Evolutionary conservation across 1,140 invertebrate genomes (phyloP).

Genomic region (Drosophila equinoxialis): DNA sequence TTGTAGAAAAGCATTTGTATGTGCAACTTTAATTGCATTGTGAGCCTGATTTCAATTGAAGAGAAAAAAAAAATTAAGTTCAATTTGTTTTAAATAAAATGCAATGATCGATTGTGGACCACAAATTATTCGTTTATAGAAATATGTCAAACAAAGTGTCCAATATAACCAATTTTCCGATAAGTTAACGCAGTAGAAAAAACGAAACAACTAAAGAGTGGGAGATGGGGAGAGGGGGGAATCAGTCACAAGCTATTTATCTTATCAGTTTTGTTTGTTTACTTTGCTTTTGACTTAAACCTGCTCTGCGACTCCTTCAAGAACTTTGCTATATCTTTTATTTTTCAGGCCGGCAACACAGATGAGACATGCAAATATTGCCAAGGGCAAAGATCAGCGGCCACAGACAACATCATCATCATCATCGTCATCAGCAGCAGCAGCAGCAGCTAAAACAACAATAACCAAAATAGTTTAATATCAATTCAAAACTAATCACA

Average conservation of each 20-base stretch:
- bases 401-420: slow-evolving; percentile 29
- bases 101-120: slow-evolving; percentile 24
- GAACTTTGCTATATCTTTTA: slow-evolving; percentile 16
- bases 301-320: slow-evolving; percentile 16
- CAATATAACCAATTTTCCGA: slow-evolving; percentile 38
- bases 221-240: neutral
- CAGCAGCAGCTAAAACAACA: slow-evolving; percentile 58
- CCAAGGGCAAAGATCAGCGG: slow-evolving; percentile 62
- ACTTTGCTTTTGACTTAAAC: slow-evolving; percentile 15
- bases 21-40: slow-evolving; percentile 37
- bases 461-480: slow-evolving; percentile 25
- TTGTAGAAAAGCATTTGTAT: neutral
- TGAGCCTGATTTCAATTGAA: slow-evolving; percentile 37
- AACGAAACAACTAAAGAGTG: slow-evolving; percentile 2
- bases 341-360: slow-evolving; percentile 41
- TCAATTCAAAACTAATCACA: slow-evolving; percentile 15
- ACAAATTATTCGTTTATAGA: slow-evolving; percentile 26
- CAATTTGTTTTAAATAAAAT: slow-evolving; percentile 45
- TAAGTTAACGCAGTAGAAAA: neutral
- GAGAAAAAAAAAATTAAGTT: slow-evolving; percentile 40
- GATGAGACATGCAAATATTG: slow-evolving; percentile 74
- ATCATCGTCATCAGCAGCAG: slow-evolving; percentile 47
- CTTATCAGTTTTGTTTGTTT: slow-evolving; percentile 50
- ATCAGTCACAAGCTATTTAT: slow-evolving; percentile 47
- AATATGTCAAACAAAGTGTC: slow-evolving; percentile 34